A percentile compares a stretch with the other conserved stretches of the same genome.
Evolutionary conservation across 2,113 vertebrate species (phyloP).

Genomic region (Cricetomys ansorgei): DNA sequence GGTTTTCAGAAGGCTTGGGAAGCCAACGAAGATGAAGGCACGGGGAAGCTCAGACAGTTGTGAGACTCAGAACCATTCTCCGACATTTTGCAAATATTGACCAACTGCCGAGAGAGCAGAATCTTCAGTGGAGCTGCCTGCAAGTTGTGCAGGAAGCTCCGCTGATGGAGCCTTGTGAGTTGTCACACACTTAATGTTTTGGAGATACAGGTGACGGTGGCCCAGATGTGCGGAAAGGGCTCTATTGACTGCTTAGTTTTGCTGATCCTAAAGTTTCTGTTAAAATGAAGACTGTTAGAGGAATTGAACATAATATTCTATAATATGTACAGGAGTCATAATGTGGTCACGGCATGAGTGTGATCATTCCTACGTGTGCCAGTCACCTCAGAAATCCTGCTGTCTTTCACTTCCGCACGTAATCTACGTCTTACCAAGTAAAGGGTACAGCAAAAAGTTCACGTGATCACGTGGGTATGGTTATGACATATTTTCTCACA

Average conservation of each 20-base stretch:
- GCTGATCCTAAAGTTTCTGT: not conserved
- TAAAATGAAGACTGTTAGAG: not conserved
- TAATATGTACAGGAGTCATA: not conserved
- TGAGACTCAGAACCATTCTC: not conserved
- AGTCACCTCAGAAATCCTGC: not conserved
- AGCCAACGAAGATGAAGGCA: not conserved
- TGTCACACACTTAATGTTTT: not conserved
- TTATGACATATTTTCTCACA: not conserved
- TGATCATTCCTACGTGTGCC: not conserved
- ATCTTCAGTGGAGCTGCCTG: not conserved
- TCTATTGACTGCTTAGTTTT: not conserved
- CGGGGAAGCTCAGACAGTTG: not conserved
- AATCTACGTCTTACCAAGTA: not conserved
- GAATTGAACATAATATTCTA: not conserved
- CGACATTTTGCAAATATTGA: not conserved
- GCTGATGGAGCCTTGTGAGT: not conserved
- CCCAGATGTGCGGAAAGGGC: not conserved
- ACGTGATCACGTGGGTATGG: accelerated
- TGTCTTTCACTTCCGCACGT: not conserved
- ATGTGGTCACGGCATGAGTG: accelerated
- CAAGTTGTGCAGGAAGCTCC: not conserved
- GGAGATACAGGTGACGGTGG: no score
- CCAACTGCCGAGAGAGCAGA: not conserved
- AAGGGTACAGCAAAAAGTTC: not conserved
- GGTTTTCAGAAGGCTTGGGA: not conserved